These are phyloP conservation scores for Timandra comae DNA, from an alignment of 2,888 invertebrate genomes.

Conservation along the genomic window DNA sequence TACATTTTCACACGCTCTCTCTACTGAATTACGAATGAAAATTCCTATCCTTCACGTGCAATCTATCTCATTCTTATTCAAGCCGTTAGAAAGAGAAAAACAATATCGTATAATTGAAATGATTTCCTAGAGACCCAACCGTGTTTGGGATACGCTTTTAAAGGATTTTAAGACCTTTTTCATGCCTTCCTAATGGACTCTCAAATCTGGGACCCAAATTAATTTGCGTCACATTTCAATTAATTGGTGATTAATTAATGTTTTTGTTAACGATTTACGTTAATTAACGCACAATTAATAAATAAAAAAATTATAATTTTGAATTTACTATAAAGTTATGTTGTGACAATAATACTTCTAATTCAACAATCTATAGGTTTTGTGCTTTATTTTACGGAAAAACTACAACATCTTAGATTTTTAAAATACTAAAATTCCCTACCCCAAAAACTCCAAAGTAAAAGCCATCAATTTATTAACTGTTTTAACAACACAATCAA, in stretches of 20 bases:
- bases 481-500: too few relatives aligned
- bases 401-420: too few relatives aligned
- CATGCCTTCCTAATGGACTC: slow-evolving; percentile 37
- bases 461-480: too few relatives aligned
- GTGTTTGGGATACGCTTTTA: slow-evolving; percentile 39
- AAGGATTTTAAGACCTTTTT: slow-evolving; percentile 43
- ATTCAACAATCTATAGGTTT: too few relatives aligned
- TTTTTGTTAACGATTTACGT: slow-evolving; percentile 15
- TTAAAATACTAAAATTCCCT: too few relatives aligned
- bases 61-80: slow-evolving; percentile 28
- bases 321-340: too few relatives aligned
- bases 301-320: too few relatives aligned
- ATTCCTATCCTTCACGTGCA: slow-evolving; percentile 34
- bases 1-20: slow-evolving; percentile 66
- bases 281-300: too few relatives aligned
- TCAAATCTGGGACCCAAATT: slow-evolving; percentile 27
- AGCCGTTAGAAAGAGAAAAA: slow-evolving; percentile 29
- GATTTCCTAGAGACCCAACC: slow-evolving; percentile 31
- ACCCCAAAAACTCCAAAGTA: too few relatives aligned
- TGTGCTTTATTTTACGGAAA: too few relatives aligned
- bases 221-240: slow-evolving; percentile 21
- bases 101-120: slow-evolving; percentile 36
- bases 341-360: too few relatives aligned
- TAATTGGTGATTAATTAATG: slow-evolving; percentile 23
- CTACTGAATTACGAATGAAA: slow-evolving; percentile 51